Conservation (phyloP, 2,797 vertebrate genomes). For the Gambusia yucatana region DNA sequence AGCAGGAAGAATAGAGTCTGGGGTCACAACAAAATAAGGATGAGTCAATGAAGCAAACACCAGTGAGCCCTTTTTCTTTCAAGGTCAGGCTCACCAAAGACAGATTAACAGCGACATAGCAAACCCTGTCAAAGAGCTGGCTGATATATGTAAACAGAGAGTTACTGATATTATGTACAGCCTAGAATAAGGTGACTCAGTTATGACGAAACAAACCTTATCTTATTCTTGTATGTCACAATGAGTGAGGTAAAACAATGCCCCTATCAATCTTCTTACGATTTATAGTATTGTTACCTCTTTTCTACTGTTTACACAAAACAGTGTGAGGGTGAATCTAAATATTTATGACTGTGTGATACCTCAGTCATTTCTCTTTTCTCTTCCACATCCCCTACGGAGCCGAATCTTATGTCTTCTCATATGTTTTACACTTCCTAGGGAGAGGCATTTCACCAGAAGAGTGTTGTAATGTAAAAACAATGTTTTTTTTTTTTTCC, state of each 20-base stretch:
- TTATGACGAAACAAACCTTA: slow-evolving; percentile 7
- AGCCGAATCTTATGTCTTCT: background rate
- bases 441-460: slow-evolving; percentile 5
- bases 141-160: slow-evolving; percentile 24
- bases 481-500: background rate
- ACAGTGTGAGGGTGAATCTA: slow-evolving; percentile 20
- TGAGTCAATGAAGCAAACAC: slow-evolving; percentile 32
- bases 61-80: slow-evolving; percentile 16
- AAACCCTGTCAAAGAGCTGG: slow-evolving; percentile 14
- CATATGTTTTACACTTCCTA: background rate
- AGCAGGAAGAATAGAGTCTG: slow-evolving; percentile 41
- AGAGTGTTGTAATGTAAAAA: slow-evolving; percentile 12
- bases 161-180: slow-evolving; percentile 16
- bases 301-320: slow-evolving; percentile 14
- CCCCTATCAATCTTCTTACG: slow-evolving; percentile 12
- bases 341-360: slow-evolving; percentile 11
- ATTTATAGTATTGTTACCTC: slow-evolving; percentile 5
- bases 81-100: slow-evolving; percentile 30
- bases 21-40: slow-evolving; percentile 14
- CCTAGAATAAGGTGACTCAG: background rate
- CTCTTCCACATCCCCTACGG: background rate
- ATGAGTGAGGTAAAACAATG: slow-evolving; percentile 10
- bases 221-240: background rate
- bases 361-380: background rate
- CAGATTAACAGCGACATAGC: background rate